A percentile compares a stretch with the other conserved stretches of the same genome.
Conservation (phyloP, 2,113 vertebrate species). For the Leucoraja erinaceus region DNA sequence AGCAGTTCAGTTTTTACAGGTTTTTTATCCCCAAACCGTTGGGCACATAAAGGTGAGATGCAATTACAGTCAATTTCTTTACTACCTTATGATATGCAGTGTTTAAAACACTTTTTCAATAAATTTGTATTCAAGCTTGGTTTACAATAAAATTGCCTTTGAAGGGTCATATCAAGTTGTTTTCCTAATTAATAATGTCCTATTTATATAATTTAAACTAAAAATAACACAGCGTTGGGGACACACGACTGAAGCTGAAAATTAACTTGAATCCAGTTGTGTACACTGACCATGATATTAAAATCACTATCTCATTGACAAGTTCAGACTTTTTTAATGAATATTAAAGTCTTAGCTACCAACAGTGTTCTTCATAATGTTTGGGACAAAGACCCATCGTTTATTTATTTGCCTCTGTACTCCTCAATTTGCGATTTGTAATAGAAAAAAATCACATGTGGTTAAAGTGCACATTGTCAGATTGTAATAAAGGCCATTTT, state of each 20-base stretch:
- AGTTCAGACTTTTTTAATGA: background rate
- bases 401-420: no score
- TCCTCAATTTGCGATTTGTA: no score
- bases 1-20: conserved; percentile 39
- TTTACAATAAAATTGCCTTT: conserved; percentile 21
- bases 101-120: conserved; percentile 22
- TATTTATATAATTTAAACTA: background rate
- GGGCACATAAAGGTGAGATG: conserved; percentile 33
- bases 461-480: no score
- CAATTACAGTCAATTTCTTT: conserved; percentile 37
- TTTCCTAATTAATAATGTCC: background rate
- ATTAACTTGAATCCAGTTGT: conserved; percentile 21
- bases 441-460: no score
- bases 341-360: background rate
- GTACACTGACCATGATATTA: background rate
- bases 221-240: background rate
- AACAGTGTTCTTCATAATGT: no score
- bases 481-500: no score
- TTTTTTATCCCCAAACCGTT: conserved; percentile 37
- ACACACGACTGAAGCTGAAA: background rate
- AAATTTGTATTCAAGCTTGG: conserved; percentile 30
- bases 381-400: no score
- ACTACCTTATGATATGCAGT: conserved; percentile 38
- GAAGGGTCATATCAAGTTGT: conserved; percentile 32
- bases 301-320: background rate